phyloP scores from a whole-genome alignment of 2,888 invertebrate genomes.

The Congeria kusceri region DNA sequence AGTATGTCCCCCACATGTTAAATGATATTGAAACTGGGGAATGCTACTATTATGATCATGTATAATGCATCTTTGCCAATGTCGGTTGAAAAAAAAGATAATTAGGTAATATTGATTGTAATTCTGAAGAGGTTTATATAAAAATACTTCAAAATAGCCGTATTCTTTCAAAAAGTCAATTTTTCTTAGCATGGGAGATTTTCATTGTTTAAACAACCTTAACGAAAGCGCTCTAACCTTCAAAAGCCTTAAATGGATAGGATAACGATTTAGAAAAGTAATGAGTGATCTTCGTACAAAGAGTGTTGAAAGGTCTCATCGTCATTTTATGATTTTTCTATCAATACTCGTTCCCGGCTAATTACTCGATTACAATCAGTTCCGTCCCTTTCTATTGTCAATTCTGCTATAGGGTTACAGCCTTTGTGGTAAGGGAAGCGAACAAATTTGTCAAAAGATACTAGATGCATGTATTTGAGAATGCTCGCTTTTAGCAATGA shows the following conservation, averaged over 20 bases:
- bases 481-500: background rate
- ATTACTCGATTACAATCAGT: background rate
- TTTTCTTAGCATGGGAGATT: constrained; percentile 3
- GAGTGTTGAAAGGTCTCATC: no score
- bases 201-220: constrained; percentile 7
- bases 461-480: background rate
- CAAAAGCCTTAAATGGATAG: no score
- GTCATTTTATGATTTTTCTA: background rate
- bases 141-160: background rate
- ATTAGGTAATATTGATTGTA: constrained; percentile 1
- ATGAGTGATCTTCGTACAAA: no score
- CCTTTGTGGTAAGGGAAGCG: background rate
- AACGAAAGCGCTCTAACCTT: background rate
- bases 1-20: no score
- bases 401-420: background rate
- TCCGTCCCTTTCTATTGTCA: background rate
- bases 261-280: no score
- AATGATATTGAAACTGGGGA: no score
- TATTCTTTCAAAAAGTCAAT: background rate
- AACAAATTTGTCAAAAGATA: background rate
- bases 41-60: background rate
- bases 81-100: background rate
- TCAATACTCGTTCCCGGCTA: background rate
- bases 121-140: background rate
- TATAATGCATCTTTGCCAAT: background rate